Evolutionary conservation across 92 coral and sea anemone species (phyloP).

Genomic region (Siderastrea radians): DNA sequence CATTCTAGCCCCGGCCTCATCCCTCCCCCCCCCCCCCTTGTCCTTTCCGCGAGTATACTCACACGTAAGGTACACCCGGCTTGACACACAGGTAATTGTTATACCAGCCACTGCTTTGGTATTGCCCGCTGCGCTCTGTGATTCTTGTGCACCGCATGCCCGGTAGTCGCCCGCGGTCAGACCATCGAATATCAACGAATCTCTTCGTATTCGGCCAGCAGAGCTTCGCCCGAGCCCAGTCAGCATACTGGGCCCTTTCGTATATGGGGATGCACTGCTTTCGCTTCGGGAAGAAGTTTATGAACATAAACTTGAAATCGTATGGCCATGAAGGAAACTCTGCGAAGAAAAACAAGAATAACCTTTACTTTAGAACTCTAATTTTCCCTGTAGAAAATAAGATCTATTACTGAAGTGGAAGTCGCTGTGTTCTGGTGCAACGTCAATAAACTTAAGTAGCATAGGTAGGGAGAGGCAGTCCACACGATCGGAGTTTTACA

Average conservation of each 20-base stretch:
- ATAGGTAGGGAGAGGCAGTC: too few relatives aligned
- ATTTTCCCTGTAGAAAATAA: too few relatives aligned
- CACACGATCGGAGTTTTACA: too few relatives aligned
- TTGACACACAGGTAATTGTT: conserved; percentile 74
- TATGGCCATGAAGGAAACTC: conserved; percentile 81
- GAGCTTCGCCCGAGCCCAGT: conserved; percentile 76
- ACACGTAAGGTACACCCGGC: conserved; percentile 35
- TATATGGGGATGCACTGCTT: conserved; percentile 78
- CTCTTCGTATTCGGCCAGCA: conserved; percentile 78
- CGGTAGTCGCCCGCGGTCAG: conserved; percentile 63
- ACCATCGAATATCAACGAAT: conserved; percentile 74
- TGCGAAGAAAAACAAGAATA: conserved; percentile 11
- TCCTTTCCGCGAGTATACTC: not conserved
- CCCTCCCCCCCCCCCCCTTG: not conserved
- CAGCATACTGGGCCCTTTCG: conserved; percentile 73
- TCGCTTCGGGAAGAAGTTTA: conserved; percentile 46
- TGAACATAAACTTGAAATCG: conserved; percentile 67
- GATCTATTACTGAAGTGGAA: too few relatives aligned
- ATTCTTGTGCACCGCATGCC: conserved; percentile 75
- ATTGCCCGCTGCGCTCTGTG: conserved; percentile 68
- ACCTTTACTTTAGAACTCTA: not conserved
- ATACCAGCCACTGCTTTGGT: conserved; percentile 68
- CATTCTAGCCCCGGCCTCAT: not conserved
- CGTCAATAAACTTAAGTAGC: too few relatives aligned
- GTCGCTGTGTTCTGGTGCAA: too few relatives aligned